These are phyloP conservation scores for Cephus nigrinus DNA, from an alignment of 2,888 invertebrate species.

Conservation along the genomic window DNA sequence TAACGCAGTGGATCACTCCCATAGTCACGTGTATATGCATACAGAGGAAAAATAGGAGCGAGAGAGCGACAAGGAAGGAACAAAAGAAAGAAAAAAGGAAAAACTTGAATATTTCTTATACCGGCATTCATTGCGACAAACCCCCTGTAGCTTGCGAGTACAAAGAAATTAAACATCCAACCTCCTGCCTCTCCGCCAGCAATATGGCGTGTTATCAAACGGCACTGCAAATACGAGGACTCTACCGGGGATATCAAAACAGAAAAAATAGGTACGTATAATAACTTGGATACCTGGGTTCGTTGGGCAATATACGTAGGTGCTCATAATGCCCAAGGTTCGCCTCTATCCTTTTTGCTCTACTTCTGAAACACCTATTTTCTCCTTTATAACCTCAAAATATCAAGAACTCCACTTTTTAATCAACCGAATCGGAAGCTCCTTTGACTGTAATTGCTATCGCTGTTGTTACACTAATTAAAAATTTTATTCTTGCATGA, in stretches of 20 bases:
- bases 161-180: conserved; percentile 53
- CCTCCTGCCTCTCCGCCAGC: conserved; percentile 37
- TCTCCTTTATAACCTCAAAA: too few species aligned
- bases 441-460: too few species aligned
- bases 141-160: conserved; percentile 31
- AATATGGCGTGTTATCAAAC: conserved; percentile 48
- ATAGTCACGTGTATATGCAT: not conserved
- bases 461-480: too few species aligned
- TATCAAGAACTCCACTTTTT: too few species aligned
- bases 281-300: conserved; percentile 21
- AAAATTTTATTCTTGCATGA: too few species aligned
- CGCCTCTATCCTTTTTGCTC: not conserved
- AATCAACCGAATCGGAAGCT: too few species aligned
- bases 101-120: conserved; percentile 33
- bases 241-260: not conserved
- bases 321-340: conserved; percentile 19
- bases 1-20: not conserved
- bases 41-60: too few species aligned
- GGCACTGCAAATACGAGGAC: conserved; percentile 31
- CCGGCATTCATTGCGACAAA: conserved; percentile 35
- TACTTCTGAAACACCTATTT: not conserved
- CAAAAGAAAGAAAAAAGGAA: too few species aligned
- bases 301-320: not conserved
- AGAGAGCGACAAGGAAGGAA: too few species aligned
- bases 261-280: conserved; percentile 12